Percentiles rank a stretch among this genome's conserved stretches.
Evolutionary conservation across 2,797 vertebrate genomes (phyloP).

Genomic region (Selene dorsalis): DNA sequence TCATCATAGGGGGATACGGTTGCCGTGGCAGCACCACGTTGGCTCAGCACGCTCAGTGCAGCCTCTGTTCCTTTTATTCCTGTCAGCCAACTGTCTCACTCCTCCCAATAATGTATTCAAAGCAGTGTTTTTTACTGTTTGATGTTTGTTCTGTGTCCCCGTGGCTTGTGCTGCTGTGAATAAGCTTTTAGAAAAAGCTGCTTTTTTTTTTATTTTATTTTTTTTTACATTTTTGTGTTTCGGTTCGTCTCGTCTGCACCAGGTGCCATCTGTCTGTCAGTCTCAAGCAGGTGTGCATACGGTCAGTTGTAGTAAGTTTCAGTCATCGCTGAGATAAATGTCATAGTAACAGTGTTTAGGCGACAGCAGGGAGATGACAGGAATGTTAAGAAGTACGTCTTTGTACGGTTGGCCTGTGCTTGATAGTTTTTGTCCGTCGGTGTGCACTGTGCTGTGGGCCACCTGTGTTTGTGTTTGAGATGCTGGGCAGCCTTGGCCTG

Average conservation of each 20-base stretch:
- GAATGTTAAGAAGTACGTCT: conserved; percentile 67
- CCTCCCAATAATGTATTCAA: conserved; percentile 64
- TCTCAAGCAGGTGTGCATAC: conserved; percentile 37
- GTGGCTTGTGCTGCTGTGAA: conserved; percentile 73
- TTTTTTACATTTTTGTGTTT: conserved; percentile 28
- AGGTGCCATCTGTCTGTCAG: conserved; percentile 43
- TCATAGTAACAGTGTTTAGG: conserved; percentile 51
- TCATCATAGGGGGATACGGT: conserved; percentile 68
- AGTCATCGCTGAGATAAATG: conserved; percentile 50
- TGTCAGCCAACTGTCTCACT: conserved; percentile 62
- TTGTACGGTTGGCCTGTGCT: conserved; percentile 50
- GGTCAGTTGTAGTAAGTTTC: conserved; percentile 38
- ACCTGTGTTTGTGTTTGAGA: conserved; percentile 42
- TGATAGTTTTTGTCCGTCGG: conserved; percentile 42
- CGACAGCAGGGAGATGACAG: conserved; percentile 51
- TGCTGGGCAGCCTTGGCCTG: conserved; percentile 34
- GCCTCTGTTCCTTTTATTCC: conserved; percentile 65
- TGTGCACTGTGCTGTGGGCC: conserved; percentile 41
- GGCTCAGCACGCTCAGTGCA: conserved; percentile 61
- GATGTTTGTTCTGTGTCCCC: conserved; percentile 68
- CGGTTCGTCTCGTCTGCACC: conserved; percentile 36
- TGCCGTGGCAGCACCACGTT: conserved; percentile 79
- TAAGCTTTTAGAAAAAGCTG: conserved; percentile 67
- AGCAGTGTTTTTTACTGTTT: conserved; percentile 65
- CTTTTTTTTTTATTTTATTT: conserved; percentile 34